Conservation (phyloP, 1,140 invertebrate genomes). For the Lordiphosa stackelbergi region DNA sequence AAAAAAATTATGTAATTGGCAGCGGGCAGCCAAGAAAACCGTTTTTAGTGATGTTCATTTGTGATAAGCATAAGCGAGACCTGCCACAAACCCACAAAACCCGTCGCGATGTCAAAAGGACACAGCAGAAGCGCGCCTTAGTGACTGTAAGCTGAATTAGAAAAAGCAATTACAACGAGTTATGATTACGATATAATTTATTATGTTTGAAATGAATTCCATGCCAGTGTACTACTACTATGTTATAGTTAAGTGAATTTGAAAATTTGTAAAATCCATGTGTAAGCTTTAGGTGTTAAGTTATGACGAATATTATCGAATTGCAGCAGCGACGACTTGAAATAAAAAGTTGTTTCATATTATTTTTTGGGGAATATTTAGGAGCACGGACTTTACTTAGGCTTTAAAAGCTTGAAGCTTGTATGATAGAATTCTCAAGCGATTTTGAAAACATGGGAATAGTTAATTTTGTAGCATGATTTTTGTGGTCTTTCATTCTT, state of each 20-base stretch:
- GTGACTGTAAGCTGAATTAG: slow-evolving; percentile 2
- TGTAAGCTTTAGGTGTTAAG: slow-evolving; percentile 41
- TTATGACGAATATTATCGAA: slow-evolving; percentile 34
- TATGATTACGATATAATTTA: slow-evolving; percentile 30
- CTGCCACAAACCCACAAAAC: slow-evolving; percentile 38
- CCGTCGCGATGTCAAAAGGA: slow-evolving; percentile 3
- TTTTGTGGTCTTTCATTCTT: no score
- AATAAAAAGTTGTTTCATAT: slow-evolving; percentile 19
- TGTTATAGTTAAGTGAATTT: slow-evolving; percentile 21
- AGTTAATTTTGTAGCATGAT: no score
- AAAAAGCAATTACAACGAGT: slow-evolving; percentile 14
- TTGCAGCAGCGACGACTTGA: slow-evolving; percentile 17
- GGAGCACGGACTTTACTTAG: no score
- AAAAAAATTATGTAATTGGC: slow-evolving; percentile 29
- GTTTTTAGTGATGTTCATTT: slow-evolving; percentile 61
- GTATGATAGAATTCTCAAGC: no score
- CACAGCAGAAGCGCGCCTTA: slow-evolving; percentile 26
- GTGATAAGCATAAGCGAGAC: slow-evolving; percentile 54
- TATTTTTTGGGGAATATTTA: neutral
- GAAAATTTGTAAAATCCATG: slow-evolving; percentile 28
- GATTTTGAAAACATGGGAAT: neutral
- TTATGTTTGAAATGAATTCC: slow-evolving; percentile 47
- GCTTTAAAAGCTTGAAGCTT: no score
- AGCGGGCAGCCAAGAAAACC: slow-evolving; percentile 11
- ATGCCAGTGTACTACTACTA: slow-evolving; percentile 51